Evolutionary conservation across 53 echinoderm and acorn worm genomes (phyloP).

Genomic region (Stichopus horrens): DNA sequence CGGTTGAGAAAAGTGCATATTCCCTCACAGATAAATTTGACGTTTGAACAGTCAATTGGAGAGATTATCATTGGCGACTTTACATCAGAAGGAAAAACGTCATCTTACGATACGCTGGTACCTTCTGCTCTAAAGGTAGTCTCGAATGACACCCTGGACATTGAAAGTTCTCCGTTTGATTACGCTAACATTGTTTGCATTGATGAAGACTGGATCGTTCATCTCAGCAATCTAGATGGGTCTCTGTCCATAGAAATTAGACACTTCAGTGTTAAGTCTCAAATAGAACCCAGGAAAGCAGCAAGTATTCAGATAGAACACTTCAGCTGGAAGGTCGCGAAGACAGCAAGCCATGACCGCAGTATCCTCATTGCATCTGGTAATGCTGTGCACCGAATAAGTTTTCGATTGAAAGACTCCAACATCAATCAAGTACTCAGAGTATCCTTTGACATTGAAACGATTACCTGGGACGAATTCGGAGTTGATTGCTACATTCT

Average conservation of each 20-base stretch:
- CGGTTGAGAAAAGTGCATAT: not conserved
- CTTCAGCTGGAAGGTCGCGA: slow-evolving; percentile 13
- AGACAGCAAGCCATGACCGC: slow-evolving; percentile 3
- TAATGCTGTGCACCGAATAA: not conserved
- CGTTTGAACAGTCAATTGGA: not conserved
- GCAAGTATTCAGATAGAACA: not conserved
- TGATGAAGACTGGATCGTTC: slow-evolving; percentile 28
- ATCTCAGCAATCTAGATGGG: slow-evolving; percentile 19
- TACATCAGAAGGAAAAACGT: not conserved
- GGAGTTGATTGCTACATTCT: slow-evolving; percentile 33
- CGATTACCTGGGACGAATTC: slow-evolving; percentile 35
- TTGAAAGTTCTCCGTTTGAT: not conserved
- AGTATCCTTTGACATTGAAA: slow-evolving; percentile 13
- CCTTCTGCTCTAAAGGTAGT: not conserved
- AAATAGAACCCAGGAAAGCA: not conserved
- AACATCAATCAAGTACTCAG: not conserved
- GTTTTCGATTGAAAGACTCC: slow-evolving; percentile 2
- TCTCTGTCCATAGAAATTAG: not conserved
- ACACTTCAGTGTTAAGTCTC: not conserved
- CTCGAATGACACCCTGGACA: slow-evolving; percentile 1
- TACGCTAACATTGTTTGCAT: slow-evolving; percentile 31
- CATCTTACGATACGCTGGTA: not conserved
- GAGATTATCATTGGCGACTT: not conserved
- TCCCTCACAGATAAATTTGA: not conserved
- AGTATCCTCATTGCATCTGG: slow-evolving; percentile 28